Conservation (phyloP, 2,888 invertebrate species). For the Heteropelma amictum region DNA sequence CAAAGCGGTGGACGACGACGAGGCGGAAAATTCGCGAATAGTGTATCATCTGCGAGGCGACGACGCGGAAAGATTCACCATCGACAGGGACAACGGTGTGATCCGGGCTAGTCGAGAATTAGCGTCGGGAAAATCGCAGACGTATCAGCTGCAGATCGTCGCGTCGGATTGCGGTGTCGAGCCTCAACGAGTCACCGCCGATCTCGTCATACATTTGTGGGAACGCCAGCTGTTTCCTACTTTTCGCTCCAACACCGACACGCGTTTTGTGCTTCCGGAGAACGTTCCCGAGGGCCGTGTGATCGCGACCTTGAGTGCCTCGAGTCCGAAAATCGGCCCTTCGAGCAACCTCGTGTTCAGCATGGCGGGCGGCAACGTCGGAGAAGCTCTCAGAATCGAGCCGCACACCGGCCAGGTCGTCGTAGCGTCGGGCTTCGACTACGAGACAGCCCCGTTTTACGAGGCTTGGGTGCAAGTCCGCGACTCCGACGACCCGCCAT, state of each 20-base stretch:
- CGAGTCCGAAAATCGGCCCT: slow-evolving; percentile 88
- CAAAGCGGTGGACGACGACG: slow-evolving; percentile 90
- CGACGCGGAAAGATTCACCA: slow-evolving; percentile 87
- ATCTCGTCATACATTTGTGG: slow-evolving; percentile 87
- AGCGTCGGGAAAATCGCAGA: slow-evolving; percentile 80
- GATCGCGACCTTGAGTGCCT: slow-evolving; percentile 88
- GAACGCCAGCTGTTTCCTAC: slow-evolving; percentile 89
- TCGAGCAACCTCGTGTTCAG: slow-evolving; percentile 86
- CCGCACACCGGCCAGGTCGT: slow-evolving; percentile 88
- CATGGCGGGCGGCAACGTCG: slow-evolving; percentile 96
- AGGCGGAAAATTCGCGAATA: slow-evolving; percentile 89
- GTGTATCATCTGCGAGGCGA: slow-evolving; percentile 88
- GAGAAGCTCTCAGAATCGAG: slow-evolving; percentile 91
- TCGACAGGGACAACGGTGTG: slow-evolving; percentile 91
- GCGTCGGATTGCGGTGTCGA: slow-evolving; percentile 89
- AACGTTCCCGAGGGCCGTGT: slow-evolving; percentile 87
- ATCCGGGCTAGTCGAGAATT: slow-evolving; percentile 88
- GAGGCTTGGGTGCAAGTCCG: slow-evolving; percentile 95
- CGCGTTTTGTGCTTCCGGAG: slow-evolving; percentile 88
- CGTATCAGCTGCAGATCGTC: slow-evolving; percentile 86
- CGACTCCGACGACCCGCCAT: slow-evolving; percentile 89
- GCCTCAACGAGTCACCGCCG: slow-evolving; percentile 85
- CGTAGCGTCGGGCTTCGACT: slow-evolving; percentile 90
- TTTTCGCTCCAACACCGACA: slow-evolving; percentile 85
- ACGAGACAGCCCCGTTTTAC: slow-evolving; percentile 89